Evolutionary conservation across 2,797 vertebrate genomes (phyloP).

Genomic region (Cryptoprocta ferox): DNA sequence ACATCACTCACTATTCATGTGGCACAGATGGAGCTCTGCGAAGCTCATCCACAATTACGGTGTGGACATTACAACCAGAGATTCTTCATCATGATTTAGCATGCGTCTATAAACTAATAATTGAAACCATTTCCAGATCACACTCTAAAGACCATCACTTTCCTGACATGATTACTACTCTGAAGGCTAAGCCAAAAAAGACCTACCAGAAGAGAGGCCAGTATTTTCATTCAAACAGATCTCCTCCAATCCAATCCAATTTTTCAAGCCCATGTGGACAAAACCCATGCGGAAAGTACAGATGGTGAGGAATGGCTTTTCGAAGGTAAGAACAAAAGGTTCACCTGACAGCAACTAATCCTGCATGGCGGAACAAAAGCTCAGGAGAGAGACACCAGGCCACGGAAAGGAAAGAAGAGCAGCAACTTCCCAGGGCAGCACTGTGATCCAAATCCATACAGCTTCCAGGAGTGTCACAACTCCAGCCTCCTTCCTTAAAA

Average conservation of each 20-base stretch:
- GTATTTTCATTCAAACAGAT: conserved; percentile 48
- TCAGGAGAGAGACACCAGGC: background rate
- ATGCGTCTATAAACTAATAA: background rate
- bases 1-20: background rate
- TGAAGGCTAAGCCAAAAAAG: conserved; percentile 15
- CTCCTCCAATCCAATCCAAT: background rate
- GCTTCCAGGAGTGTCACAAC: background rate
- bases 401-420: background rate
- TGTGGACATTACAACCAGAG: background rate
- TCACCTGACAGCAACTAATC: conserved; percentile 47
- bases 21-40: background rate
- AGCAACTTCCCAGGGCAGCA: background rate
- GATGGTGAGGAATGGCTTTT: conserved; percentile 5
- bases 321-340: conserved; percentile 35
- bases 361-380: background rate
- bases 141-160: background rate
- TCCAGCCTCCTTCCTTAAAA: background rate
- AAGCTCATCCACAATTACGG: background rate
- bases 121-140: conserved; percentile 32
- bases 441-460: background rate
- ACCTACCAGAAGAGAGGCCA: background rate
- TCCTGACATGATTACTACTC: background rate
- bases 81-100: background rate
- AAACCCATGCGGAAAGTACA: conserved; percentile 3
- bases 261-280: background rate